Base-by-base conservation (phyloP, 2,888 invertebrate species). In the Zaprionus lineosus region DNA sequence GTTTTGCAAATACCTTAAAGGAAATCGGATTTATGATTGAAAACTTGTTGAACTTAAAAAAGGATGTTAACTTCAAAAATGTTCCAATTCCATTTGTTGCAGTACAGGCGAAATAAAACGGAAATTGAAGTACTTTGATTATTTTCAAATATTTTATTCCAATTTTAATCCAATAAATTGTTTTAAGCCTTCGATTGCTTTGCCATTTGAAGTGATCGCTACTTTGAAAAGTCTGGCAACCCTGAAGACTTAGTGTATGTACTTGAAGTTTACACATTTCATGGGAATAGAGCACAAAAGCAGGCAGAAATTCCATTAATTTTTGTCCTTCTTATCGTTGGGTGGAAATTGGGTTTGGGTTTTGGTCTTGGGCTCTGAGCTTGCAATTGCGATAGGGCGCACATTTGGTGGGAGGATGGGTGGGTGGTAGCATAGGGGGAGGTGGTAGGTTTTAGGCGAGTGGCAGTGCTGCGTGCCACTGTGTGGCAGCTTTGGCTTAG, bases 231-330 rank as follows among this genome's bases (percentile, higher is more conserved):
- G n/a, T 3, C 9, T 21, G 37, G 14, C 29, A 24, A 33, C 9
- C 16, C 4, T 9, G 11, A 9, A 9, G 28, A 24, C 46, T 21
- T 28, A 36, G 40, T 16, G 52, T 34, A 50, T 72, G 52, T 40
- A 48, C 73, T 39, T 16, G 15, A 36, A 16, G 29, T 24, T 19
- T 18, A 15, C 39, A 16, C 46, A 51, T 43, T 60, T 29, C 44
- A 14, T 50, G 57, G 34, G 37, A 66, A 51, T 39, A 55, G 48
- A 43, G 58, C 68, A 61, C 34, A 68, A 76, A 77, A 74, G 58
- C 84, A 77, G 76, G 86, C 76, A 82, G 75, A 82, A 83, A 87
- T 88, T 87, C 87, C 87, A 87, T 87, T 87, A 88, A 88, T 87
- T 87, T 87, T 88, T 76, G 87, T 88, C 86, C 86, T 84, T 82